Percentiles rank a stretch among this genome's conserved stretches.
Evolutionary conservation across 23 tunicate species (phyloP).

Genomic region (Styela plicata): DNA sequence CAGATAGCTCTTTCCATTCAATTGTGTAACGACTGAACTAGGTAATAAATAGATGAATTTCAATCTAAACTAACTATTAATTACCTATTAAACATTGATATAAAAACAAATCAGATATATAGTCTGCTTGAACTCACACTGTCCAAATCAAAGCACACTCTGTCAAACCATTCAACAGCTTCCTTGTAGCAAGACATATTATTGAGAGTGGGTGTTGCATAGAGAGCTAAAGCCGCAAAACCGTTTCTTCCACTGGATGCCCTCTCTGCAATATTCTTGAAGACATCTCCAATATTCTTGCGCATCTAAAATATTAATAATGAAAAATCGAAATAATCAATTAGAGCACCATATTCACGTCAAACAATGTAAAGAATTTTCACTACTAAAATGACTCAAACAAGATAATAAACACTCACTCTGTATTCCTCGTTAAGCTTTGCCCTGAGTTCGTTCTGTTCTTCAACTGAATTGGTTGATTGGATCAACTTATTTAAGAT

Average conservation of each 20-base stretch:
- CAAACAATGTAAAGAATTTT: not conserved
- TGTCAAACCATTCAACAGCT: constrained; percentile 54
- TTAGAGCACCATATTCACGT: too few relatives aligned
- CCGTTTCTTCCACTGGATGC: constrained; percentile 32
- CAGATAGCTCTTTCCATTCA: too few relatives aligned
- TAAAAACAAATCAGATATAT: too few relatives aligned
- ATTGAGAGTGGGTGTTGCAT: constrained; percentile 33
- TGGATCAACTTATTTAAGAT: constrained; percentile 38
- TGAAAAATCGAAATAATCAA: too few relatives aligned
- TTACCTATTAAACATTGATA: too few relatives aligned
- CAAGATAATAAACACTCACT: constrained; percentile 39
- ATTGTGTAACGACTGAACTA: too few relatives aligned
- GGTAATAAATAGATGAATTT: too few relatives aligned
- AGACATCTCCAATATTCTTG: constrained; percentile 46
- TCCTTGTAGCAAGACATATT: constrained; percentile 55
- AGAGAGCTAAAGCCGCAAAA: constrained; percentile 12
- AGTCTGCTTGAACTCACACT: too few relatives aligned
- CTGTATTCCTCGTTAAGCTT: constrained; percentile 51
- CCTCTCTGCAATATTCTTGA: constrained; percentile 45
- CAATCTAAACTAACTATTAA: too few relatives aligned
- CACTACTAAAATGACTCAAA: not conserved
- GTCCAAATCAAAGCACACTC: constrained; percentile 65
- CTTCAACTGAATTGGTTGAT: constrained; percentile 25
- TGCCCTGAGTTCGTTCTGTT: constrained; percentile 15
- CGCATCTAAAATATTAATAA: too few relatives aligned